Percentiles rank a stretch among this genome's conserved stretches.
phyloP scores from a whole-genome alignment of 2,888 invertebrate genomes.

The Lamellibrachia columna region DNA sequence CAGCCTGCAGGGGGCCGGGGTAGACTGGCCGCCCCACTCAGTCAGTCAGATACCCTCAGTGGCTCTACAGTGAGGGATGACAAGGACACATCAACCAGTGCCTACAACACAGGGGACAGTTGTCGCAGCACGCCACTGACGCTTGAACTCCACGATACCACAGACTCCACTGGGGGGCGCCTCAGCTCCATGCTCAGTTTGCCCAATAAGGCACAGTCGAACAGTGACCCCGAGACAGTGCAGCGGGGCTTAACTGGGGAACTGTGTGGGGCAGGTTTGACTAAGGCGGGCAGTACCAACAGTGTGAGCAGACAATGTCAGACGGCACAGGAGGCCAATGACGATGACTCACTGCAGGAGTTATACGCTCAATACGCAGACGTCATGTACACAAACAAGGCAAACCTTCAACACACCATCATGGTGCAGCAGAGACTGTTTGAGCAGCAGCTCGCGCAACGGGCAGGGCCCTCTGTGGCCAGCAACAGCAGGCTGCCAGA shows the following conservation, averaged over 20 bases:
- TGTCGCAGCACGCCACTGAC: conserved; percentile 72
- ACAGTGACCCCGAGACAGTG: conserved; percentile 13
- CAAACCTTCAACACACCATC: conserved; percentile 77
- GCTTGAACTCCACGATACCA: conserved; percentile 51
- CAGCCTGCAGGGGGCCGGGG: background rate
- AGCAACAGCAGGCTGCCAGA: background rate
- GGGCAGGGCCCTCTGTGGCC: background rate
- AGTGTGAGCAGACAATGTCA: conserved; percentile 38
- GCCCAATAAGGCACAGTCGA: conserved; percentile 34
- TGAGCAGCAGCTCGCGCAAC: conserved; percentile 57
- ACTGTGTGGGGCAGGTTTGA: background rate
- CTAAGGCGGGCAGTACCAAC: conserved; percentile 32
- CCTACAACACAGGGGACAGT: conserved; percentile 81
- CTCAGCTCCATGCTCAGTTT: conserved; percentile 58
- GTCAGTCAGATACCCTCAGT: background rate
- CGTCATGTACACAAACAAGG: conserved; percentile 78
- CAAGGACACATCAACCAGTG: conserved; percentile 67
- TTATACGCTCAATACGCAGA: conserved; percentile 68
- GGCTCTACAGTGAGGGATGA: background rate
- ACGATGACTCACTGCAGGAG: conserved; percentile 56
- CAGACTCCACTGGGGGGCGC: conserved; percentile 51
- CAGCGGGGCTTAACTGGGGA: background rate
- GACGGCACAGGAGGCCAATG: conserved; percentile 27
- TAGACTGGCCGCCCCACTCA: background rate
- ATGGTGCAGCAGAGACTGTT: conserved; percentile 74